Evolutionary conservation across 2,797 vertebrate genomes (phyloP).

Genomic region (Diplodus puntazzo): DNA sequence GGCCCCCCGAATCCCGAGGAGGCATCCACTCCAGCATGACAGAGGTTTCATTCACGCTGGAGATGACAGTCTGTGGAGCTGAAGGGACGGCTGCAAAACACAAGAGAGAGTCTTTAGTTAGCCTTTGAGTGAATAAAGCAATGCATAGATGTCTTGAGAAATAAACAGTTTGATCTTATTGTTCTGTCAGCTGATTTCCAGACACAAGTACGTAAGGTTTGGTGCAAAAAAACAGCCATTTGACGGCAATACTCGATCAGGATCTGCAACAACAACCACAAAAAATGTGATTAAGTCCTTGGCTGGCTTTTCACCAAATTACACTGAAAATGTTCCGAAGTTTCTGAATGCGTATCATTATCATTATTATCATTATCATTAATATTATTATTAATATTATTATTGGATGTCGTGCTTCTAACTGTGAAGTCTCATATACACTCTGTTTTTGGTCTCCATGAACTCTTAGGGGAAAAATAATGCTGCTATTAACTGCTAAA

Average conservation of each 20-base stretch:
- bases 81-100: constrained; percentile 90
- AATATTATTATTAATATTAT: not conserved
- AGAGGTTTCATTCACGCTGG: constrained; percentile 97
- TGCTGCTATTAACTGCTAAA: not conserved
- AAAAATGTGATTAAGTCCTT: too few species aligned
- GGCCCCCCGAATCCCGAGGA: constrained; percentile 91
- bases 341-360: not conserved
- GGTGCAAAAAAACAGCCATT: too few species aligned
- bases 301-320: not conserved
- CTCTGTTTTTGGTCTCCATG: not conserved
- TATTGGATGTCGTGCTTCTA: not conserved
- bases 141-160: not conserved
- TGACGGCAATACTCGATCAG: too few species aligned
- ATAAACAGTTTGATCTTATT: not conserved
- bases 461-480: not conserved
- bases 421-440: not conserved
- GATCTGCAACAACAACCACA: too few species aligned
- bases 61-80: constrained; percentile 92
- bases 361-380: too few species aligned
- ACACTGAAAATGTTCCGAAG: not conserved
- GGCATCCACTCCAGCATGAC: constrained; percentile 95
- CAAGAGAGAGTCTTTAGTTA: not conserved
- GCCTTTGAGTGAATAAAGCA: not conserved
- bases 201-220: too few species aligned
- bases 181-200: not conserved